A percentile compares a stretch with the other conserved stretches of the same genome.
phyloP scores from a whole-genome alignment of 1,140 invertebrate genomes.

The Hirudo medicinalis region DNA sequence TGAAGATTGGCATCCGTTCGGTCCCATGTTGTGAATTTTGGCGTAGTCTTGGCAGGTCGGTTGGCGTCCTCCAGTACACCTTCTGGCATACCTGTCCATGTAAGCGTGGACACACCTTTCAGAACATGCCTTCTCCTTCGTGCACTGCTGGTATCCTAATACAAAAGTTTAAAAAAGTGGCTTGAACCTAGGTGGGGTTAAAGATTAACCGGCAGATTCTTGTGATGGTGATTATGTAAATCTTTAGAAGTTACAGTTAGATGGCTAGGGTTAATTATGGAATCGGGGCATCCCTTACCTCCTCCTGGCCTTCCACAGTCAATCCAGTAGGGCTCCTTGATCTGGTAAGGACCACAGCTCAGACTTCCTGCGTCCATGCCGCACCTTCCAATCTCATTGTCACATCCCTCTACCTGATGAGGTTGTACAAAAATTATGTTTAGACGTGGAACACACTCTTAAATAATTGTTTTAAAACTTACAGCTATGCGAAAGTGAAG shows the following conservation, averaged over 20 bases:
- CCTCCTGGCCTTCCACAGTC: constrained; percentile 13
- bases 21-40: constrained; percentile 41
- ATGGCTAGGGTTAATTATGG: too few relatives aligned
- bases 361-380: constrained; percentile 28
- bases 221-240: too few relatives aligned
- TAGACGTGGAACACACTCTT: too few relatives aligned
- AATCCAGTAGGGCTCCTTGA: constrained; percentile 26
- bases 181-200: too few relatives aligned
- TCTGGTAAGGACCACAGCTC: constrained; percentile 33
- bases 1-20: constrained; percentile 34
- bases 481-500: too few relatives aligned
- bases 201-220: too few relatives aligned
- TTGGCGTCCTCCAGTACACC: constrained; percentile 24
- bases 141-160: constrained; percentile 21
- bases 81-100: constrained; percentile 25
- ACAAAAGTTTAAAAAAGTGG: neutral
- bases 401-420: constrained; percentile 4
- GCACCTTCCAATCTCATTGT: constrained; percentile 21
- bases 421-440: too few relatives aligned
- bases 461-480: too few relatives aligned
- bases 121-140: constrained; percentile 23
- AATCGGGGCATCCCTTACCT: neutral
- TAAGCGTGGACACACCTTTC: constrained; percentile 24
- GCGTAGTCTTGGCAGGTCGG: constrained; percentile 33
- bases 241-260: too few relatives aligned